Evolutionary conservation across 2,797 vertebrate species (phyloP), one percentile per base, ranked within the genome.

Genomic region (Etheostoma nigrum): DNA sequence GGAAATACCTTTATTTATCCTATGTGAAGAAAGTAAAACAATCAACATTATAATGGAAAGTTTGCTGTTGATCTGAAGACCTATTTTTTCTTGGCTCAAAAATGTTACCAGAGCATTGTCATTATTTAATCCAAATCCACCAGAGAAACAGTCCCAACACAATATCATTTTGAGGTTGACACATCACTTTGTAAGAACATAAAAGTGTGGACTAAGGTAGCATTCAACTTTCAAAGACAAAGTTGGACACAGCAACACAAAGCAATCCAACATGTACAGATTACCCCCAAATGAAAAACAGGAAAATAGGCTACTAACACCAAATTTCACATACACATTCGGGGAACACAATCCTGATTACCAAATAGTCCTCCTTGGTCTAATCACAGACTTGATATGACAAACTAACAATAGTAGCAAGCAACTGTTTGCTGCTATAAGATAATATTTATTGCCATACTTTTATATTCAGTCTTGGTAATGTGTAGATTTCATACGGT

Each of bases 201-300:
- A 61, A n/a, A 67, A 67, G 55, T 44, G 57, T 54, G 61, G 72
- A 52, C 51, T 45, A 25, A 51, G 19, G 62, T 21, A 27, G 44
- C 60, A 52, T 76, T 71, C 76, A 79, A 74, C 61, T 74, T 66
- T 42, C 11, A 30, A 25, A 40, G 47, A 64, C 76, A 68, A 70
- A 76, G 70, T 68, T 74, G 73, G 66, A 82, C 61, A 19, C 4
- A 15, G 48, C n/a, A 1, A 1, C 30, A 36, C 45, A 7, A 13
- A 45, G 66, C 62, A 40, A 57, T 70, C 79, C 79, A 74, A 57
- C 45, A 52, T 21, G 44, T 60, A 1, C 58, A 15, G 40, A 57
- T 36, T 36, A n/a, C 21, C 57, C 27, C 44, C 57, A 66, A 51
- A 71, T 45, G 61, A 71, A 9, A 63, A 57, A 71, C 27, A 12